Percentiles rank a stretch among this genome's conserved stretches.
phyloP scores from a whole-genome alignment of 1,140 invertebrate genomes.

The Drosophila novamexicana region DNA sequence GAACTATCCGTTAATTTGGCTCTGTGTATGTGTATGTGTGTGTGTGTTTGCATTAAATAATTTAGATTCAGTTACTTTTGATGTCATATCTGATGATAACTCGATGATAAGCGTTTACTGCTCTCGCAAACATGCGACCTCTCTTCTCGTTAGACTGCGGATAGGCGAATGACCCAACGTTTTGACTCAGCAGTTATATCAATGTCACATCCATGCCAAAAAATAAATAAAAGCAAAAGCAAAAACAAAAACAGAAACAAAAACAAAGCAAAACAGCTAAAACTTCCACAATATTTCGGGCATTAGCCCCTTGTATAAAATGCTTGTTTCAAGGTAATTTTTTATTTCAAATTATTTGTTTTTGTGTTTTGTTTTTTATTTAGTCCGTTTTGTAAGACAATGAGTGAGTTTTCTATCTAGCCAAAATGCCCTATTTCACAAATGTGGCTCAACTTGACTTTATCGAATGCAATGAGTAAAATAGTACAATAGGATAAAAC shows the following conservation, averaged over 20 bases:
- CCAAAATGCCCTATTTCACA: slow-evolving; percentile 15
- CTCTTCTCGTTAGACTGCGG: slow-evolving; percentile 5
- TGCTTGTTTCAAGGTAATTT: slow-evolving; percentile 48
- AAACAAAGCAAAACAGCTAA: slow-evolving; percentile 16
- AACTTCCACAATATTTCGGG: slow-evolving; percentile 42
- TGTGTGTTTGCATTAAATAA: not conserved
- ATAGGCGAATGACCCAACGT: slow-evolving; percentile 65
- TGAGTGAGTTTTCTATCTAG: slow-evolving; percentile 23
- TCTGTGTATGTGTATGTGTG: slow-evolving; percentile 1
- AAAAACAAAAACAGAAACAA: not conserved
- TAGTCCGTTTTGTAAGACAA: slow-evolving; percentile 44
- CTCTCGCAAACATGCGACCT: slow-evolving; percentile 7
- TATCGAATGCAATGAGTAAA: not conserved
- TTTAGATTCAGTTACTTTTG: slow-evolving; percentile 7
- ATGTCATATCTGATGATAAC: slow-evolving; percentile 10
- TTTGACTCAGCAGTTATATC: slow-evolving; percentile 72
- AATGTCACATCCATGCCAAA: slow-evolving; percentile 62
- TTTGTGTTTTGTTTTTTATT: slow-evolving; percentile 20
- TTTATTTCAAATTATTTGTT: slow-evolving; percentile 34
- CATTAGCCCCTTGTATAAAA: slow-evolving; percentile 49
- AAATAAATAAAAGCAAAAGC: slow-evolving; percentile 8
- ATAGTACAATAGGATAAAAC: not conserved
- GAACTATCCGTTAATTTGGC: slow-evolving; percentile 33
- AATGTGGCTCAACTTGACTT: not conserved
- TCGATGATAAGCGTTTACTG: slow-evolving; percentile 3